Base-by-base conservation (phyloP, 2,113 vertebrate species). In the Centropristis striata region DNA sequence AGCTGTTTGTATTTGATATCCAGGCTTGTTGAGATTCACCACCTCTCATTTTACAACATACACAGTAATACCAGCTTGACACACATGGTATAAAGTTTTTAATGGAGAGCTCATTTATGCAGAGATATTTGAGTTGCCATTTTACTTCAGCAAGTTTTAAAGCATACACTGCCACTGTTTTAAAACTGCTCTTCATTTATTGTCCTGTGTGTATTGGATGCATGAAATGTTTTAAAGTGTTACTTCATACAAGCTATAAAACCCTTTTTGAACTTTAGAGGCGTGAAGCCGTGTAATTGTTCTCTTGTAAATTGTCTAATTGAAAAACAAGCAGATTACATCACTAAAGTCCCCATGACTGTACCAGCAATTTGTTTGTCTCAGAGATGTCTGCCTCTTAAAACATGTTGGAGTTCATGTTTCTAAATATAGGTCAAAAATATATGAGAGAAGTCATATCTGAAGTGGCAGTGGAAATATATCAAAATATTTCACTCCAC, bases 401-500 rank as follows among this genome's bases (percentile, higher is more conserved):
- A 71, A 84, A 73, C 13, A 81, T 16, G 5, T 16, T 50, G 16
- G 9, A 53, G 25, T 36, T 36, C 60, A 32, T 71, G 42, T 57
- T 72, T 20, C 57, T 72, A 66, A 27, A 78, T 81, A 61, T 64
- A 65, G 27, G 47, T 10, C 36, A 65, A 49, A 63, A 64, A 82
- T 75, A 59, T 80, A 66, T 55, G n/a, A 70, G 39, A 61, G 25
- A 83, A 84, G 55, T 86, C 60, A 49, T 23, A 71, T 80, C 39
- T 54, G 23, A 73, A 39, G 59, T 46, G 75, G 77, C 68, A 57
- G 70, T 61, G 53, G 53, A 83, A 82, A 66, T 28, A 44, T 15
- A 65, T 51, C 46, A 81, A 86, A 86, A 85, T 81, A 49, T 74
- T 66, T 89, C 59, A 66, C 84, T 81, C 71, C 68, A 63, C 80